A percentile compares a stretch with the other conserved stretches of the same genome.
phyloP scores from a whole-genome alignment of 2,888 invertebrate genomes.

The Corythucha ciliata region DNA sequence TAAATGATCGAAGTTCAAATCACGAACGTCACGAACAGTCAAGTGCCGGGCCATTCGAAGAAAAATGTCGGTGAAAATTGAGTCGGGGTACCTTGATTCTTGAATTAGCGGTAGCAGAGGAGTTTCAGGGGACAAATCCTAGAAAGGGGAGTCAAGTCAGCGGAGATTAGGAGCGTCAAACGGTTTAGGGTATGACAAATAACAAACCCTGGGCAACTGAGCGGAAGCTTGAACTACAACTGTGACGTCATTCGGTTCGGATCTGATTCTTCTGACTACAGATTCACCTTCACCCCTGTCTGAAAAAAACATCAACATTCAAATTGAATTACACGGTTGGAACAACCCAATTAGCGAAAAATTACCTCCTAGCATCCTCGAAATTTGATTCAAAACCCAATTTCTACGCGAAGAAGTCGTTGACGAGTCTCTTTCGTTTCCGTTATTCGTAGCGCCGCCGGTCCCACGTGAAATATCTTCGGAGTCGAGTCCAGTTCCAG shows the following conservation, averaged over 20 bases:
- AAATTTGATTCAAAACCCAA: no score
- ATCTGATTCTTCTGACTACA: no score
- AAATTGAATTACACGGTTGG: no score
- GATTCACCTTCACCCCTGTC: no score
- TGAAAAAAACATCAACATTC: no score
- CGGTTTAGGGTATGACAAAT: neutral
- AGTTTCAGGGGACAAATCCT: conserved; percentile 13
- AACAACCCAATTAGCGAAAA: no score
- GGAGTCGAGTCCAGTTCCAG: conserved; percentile 7
- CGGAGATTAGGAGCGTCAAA: neutral
- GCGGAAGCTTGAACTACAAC: conserved; percentile 18
- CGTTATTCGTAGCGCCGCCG: conserved; percentile 1
- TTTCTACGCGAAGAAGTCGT: no score
- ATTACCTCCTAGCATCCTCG: no score
- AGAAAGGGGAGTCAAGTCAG: neutral
- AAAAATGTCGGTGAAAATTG: conserved; percentile 18
- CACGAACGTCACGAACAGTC: conserved; percentile 12
- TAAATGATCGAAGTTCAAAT: conserved; percentile 18
- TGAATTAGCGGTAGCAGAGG: conserved; percentile 6
- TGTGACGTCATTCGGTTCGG: conserved; percentile 20
- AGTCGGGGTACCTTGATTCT: conserved; percentile 7
- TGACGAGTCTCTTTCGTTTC: no score
- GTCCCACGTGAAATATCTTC: conserved; percentile 7
- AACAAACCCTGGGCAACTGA: conserved; percentile 12
- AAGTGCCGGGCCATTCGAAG: conserved; percentile 16